Evolutionary conservation across 2,888 invertebrate species (phyloP), one percentile per base, ranked within the genome.

Genomic region (Torymus texanus): DNA sequence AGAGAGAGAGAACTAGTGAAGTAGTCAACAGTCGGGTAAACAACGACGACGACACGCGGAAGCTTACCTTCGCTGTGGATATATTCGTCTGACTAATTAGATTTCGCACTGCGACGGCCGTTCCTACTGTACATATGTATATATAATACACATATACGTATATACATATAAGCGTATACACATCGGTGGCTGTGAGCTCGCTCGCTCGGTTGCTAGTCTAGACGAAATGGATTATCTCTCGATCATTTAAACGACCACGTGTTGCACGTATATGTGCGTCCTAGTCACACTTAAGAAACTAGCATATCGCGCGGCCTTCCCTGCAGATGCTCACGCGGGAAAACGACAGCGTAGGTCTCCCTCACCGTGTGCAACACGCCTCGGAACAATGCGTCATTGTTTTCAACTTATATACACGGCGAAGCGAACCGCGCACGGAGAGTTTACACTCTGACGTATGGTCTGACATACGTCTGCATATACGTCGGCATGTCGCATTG

Each of bases 151-250:
- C 5, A 3, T 29, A 5, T 4, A 2, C 10, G 41, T 53, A 14
- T 16, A 21, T 24, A 14, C 21, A 50, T 24, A 0, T n/a, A 51
- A 41, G 29, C 11, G 21, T n/a, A 21, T 24, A 12, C 29, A 21
- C 12, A 16, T 55, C 41, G n/a, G n/a, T 11, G 29, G 10, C 11
- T 3, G 29, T 11, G 56, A 56, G 29, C 62, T 50, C 8, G 24
- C 29, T 10, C 1, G 13, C 13, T 56, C 71, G n/a, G n/a, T n/a
- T n/a, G 76, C 21, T 21, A 1, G 21, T 81, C 77, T 79, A 80
- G 84, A 82, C 83, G 73, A 82, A 81, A 73, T 72, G 78, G 79
- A 84, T 83, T 79, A 82, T 75, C 59, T 63, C 72, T 68, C 77
- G 68, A 51, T 29, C 24, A 62, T 70, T 82, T 82, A 75, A 84